Conservation (phyloP, 2,113 vertebrate genomes). For the Callaeas wilsoni region DNA sequence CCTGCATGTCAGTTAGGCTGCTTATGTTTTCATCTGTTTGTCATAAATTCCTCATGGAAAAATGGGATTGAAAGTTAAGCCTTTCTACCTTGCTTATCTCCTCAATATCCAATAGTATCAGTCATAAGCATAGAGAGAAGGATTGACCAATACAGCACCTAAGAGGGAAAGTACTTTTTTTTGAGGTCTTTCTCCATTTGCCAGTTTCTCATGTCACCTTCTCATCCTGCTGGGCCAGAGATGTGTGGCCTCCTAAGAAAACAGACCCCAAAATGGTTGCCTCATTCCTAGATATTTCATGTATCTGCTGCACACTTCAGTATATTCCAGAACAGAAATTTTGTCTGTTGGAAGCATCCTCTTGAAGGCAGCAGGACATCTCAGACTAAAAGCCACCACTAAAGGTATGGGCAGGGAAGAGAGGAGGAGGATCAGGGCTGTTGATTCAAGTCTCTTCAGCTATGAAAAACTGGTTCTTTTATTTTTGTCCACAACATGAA, state of each 20-base stretch:
- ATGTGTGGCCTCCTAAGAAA: neutral
- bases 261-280: neutral
- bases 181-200: neutral
- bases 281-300: neutral
- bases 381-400: constrained; percentile 54
- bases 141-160: neutral
- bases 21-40: neutral
- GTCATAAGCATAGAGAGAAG: neutral
- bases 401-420: constrained; percentile 24
- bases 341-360: neutral
- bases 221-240: neutral
- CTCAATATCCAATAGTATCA: neutral
- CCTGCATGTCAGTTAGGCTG: neutral
- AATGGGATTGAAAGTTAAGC: neutral
- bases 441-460: neutral
- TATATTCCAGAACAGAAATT: neutral
- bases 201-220: neutral
- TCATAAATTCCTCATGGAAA: neutral
- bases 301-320: neutral
- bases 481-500: neutral
- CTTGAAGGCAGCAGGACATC: neutral
- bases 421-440: neutral
- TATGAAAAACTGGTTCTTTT: neutral
- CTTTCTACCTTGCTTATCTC: neutral
- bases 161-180: neutral